phyloP scores from a whole-genome alignment of 2,888 invertebrate genomes.

The Cantharis rufa region DNA sequence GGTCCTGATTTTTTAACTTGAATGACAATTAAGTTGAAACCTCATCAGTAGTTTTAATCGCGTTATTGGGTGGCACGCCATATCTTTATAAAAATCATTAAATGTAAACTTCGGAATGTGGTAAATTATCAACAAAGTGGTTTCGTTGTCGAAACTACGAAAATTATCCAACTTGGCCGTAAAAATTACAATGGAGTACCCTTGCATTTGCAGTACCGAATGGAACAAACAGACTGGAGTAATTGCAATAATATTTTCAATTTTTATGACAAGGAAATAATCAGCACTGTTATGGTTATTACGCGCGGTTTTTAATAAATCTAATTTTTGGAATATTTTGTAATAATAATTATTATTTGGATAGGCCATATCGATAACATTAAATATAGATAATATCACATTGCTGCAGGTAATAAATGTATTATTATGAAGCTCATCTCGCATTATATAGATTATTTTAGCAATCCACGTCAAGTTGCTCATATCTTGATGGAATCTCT shows the following conservation, averaged over 20 bases:
- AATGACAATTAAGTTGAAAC: not conserved
- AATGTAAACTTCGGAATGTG: not conserved
- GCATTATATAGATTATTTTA: not conserved
- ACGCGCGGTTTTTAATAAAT: no score
- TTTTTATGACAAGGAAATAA: no score
- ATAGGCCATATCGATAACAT: no score
- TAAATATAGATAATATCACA: not conserved
- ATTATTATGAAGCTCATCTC: not conserved
- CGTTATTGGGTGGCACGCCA: not conserved
- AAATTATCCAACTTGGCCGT: not conserved
- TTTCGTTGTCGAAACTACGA: not conserved
- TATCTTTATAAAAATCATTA: not conserved
- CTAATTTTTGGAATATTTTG: no score
- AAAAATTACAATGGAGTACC: not conserved
- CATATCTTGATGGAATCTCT: not conserved
- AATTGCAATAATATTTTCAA: no score
- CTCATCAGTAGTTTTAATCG: not conserved
- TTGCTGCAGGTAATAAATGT: not conserved
- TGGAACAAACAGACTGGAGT: no score
- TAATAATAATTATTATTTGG: no score
- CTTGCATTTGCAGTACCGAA: not conserved
- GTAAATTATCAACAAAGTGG: not conserved
- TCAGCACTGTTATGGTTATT: no score
- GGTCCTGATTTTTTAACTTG: not conserved
- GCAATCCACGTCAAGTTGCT: not conserved